Evolutionary conservation across 2,888 invertebrate species (phyloP).

Genomic region (Agrotis exclamationis): DNA sequence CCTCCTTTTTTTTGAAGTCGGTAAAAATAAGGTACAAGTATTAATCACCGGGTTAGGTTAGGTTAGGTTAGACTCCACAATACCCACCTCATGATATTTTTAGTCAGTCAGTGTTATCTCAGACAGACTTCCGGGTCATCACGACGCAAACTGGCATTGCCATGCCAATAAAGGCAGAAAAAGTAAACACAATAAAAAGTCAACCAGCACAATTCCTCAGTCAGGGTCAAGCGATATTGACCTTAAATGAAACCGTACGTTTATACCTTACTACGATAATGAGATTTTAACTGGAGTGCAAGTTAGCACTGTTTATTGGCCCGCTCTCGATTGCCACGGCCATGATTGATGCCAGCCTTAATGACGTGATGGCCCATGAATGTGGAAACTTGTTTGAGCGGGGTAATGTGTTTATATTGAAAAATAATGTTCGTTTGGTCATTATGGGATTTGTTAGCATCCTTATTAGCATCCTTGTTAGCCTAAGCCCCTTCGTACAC

Average conservation of each 20-base stretch:
- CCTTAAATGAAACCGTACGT: conserved; percentile 67
- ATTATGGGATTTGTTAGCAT: background rate
- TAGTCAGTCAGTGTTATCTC: background rate
- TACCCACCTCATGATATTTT: background rate
- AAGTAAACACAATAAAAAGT: conserved; percentile 24
- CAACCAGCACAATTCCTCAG: conserved; percentile 41
- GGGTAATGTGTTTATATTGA: conserved; percentile 36
- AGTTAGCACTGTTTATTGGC: conserved; percentile 62
- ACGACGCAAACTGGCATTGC: background rate
- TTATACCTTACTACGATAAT: conserved; percentile 59
- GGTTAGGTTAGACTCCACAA: too few species aligned
- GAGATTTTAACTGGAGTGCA: conserved; percentile 68
- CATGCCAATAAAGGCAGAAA: conserved; percentile 9
- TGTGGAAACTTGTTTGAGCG: conserved; percentile 36
- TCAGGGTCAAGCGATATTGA: conserved; percentile 62
- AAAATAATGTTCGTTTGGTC: conserved; percentile 12
- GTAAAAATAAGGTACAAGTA: too few species aligned
- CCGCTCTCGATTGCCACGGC: conserved; percentile 48
- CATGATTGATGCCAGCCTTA: conserved; percentile 62
- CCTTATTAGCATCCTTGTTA: too few species aligned
- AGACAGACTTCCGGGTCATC: background rate
- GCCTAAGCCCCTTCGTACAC: too few species aligned
- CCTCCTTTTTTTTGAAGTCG: too few species aligned
- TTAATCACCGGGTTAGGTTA: too few species aligned
- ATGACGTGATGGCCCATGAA: conserved; percentile 52